A percentile compares a stretch with the other conserved stretches of the same genome.
Conservation (phyloP, 2,888 invertebrate genomes). For the Pachycephus smyrnensis region DNA sequence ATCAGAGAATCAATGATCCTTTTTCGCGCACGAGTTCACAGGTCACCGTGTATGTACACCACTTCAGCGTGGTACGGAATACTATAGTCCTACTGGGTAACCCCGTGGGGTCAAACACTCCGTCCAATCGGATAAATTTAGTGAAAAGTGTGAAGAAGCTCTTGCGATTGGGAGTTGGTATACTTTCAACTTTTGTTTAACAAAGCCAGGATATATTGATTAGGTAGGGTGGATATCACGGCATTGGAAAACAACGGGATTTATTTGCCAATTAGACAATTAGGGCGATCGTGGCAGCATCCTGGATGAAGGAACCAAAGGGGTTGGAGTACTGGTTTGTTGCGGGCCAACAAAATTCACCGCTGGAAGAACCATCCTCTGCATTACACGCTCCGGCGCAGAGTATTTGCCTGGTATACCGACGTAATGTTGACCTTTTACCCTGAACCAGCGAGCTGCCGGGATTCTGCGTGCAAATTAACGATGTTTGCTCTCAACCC, state of each 20-base stretch:
- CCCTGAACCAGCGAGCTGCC: slow-evolving; percentile 43
- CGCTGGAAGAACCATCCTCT: slow-evolving; percentile 37
- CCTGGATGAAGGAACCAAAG: slow-evolving; percentile 26
- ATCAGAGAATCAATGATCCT: not conserved
- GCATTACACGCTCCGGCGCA: slow-evolving; percentile 61
- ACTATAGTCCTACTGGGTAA: not conserved
- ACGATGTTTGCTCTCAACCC: slow-evolving; percentile 63
- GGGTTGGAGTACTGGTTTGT: slow-evolving; percentile 14
- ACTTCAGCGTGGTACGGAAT: not conserved
- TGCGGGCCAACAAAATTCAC: slow-evolving; percentile 37
- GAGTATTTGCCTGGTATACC: slow-evolving; percentile 59
- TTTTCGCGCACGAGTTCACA: not conserved
- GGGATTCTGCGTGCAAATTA: slow-evolving; percentile 60
- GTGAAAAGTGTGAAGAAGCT: not conserved
- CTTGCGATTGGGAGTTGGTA: not conserved
- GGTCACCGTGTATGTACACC: not conserved
- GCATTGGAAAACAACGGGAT: slow-evolving; percentile 57
- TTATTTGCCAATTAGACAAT: slow-evolving; percentile 64
- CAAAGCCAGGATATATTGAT: not conserved
- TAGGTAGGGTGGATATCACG: not conserved
- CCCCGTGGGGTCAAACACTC: not conserved
- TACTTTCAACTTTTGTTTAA: not conserved
- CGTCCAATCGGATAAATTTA: not conserved
- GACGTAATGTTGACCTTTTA: slow-evolving; percentile 64
- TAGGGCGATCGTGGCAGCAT: slow-evolving; percentile 37